phyloP scores from a whole-genome alignment of 2,888 invertebrate genomes.

The Hartigia nigra region DNA sequence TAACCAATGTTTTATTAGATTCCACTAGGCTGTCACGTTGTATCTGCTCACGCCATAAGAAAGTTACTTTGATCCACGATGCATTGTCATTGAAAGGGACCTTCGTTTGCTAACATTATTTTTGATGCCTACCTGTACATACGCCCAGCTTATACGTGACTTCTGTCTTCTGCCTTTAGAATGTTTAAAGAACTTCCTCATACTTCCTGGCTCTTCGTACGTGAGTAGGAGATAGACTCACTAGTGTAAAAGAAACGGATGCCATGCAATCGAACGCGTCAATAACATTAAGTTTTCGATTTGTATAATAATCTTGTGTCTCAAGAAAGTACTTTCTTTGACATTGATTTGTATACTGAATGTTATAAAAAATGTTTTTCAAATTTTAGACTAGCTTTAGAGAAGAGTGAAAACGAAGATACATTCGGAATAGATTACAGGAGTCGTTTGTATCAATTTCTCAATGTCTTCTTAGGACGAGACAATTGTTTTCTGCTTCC shows the following conservation, averaged over 20 bases:
- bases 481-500: slow-evolving; percentile 5
- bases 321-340: not conserved
- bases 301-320: not conserved
- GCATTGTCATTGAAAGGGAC: slow-evolving; percentile 1
- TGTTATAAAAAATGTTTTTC: not conserved
- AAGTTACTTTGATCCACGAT: not conserved
- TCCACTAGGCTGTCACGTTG: not conserved
- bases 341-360: not conserved
- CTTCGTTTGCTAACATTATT: not conserved
- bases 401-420: not conserved
- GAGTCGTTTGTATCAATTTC: slow-evolving; percentile 8
- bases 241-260: not conserved
- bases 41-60: not conserved
- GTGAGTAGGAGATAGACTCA: slow-evolving; percentile 1
- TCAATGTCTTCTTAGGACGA: slow-evolving; percentile 29
- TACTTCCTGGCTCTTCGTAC: slow-evolving; percentile 9
- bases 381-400: not conserved
- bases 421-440: not conserved
- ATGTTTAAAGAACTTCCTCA: slow-evolving; percentile 28
- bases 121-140: not conserved
- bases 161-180: slow-evolving; percentile 20
- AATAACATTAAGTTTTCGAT: not conserved
- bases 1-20: not conserved
- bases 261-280: not conserved
- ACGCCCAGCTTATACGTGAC: slow-evolving; percentile 13